These are phyloP conservation scores for Apteryx owenii DNA, from an alignment of 2,113 vertebrate species.

Conservation along the genomic window DNA sequence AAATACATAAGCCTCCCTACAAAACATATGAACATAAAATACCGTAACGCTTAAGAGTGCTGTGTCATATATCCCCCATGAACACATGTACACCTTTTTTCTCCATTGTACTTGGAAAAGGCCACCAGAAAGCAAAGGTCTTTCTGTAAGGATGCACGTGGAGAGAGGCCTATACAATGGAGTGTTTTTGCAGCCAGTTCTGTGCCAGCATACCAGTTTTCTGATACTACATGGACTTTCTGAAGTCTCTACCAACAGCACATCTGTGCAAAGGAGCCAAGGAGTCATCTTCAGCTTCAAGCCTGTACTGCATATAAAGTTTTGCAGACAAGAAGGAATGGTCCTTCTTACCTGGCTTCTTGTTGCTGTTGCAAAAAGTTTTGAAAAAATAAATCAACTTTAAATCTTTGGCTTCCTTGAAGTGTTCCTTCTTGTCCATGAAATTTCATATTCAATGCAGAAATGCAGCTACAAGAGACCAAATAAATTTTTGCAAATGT, in stretches of 20 bases:
- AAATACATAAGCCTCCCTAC: background rate
- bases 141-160: background rate
- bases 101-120: background rate
- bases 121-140: background rate
- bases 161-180: accelerated
- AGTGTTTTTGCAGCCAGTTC: background rate
- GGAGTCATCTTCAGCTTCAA: background rate
- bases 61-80: too few relatives aligned
- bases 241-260: background rate
- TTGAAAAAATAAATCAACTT: background rate
- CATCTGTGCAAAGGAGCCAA: background rate
- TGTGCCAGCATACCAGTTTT: background rate
- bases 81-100: background rate
- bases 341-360: background rate
- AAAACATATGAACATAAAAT: background rate
- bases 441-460: background rate
- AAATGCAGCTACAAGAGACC: background rate
- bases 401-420: background rate
- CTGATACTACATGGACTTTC: background rate
- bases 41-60: background rate
- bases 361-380: background rate
- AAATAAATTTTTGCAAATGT: background rate
- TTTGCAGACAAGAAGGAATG: background rate
- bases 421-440: background rate
- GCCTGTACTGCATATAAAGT: too few relatives aligned